Evolutionary conservation across 2,888 invertebrate genomes (phyloP).

Genomic region (Ischnus inquisitorius): DNA sequence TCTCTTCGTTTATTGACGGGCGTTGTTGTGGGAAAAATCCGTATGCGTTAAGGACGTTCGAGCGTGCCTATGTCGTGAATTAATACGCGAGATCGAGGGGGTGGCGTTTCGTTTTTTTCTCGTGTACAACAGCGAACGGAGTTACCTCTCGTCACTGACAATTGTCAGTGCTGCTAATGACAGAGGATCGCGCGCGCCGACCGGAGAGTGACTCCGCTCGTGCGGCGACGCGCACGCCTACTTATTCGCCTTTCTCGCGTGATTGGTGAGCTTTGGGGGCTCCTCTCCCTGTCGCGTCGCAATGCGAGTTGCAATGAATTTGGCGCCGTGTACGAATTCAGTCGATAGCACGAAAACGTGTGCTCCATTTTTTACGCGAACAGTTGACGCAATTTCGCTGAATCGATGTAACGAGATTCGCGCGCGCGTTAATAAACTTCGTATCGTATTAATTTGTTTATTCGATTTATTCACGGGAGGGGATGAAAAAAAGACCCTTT

Average conservation of each 20-base stretch:
- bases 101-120: background rate
- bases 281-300: background rate
- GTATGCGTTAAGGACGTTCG: background rate
- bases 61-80: background rate
- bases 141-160: slow-evolving; percentile 4
- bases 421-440: too few species aligned
- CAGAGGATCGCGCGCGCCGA: slow-evolving; percentile 62
- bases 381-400: too few species aligned
- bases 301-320: background rate
- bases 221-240: slow-evolving; percentile 60
- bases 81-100: background rate
- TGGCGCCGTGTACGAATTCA: too few species aligned
- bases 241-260: background rate
- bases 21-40: background rate
- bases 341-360: too few species aligned
- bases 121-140: background rate
- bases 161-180: slow-evolving; percentile 48
- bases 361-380: too few species aligned
- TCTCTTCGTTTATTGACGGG: slow-evolving; percentile 20
- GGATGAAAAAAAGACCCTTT: background rate
- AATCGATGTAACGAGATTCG: too few species aligned
- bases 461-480: slow-evolving; percentile 9
- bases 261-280: slow-evolving; percentile 1
- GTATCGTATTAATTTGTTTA: slow-evolving; percentile 9
- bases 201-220: slow-evolving; percentile 58